Percentiles rank a stretch among this genome's conserved stretches.
These are phyloP conservation scores for Sarcophaga variegata DNA, from an alignment of 2,888 invertebrate genomes.

Conservation along the genomic window DNA sequence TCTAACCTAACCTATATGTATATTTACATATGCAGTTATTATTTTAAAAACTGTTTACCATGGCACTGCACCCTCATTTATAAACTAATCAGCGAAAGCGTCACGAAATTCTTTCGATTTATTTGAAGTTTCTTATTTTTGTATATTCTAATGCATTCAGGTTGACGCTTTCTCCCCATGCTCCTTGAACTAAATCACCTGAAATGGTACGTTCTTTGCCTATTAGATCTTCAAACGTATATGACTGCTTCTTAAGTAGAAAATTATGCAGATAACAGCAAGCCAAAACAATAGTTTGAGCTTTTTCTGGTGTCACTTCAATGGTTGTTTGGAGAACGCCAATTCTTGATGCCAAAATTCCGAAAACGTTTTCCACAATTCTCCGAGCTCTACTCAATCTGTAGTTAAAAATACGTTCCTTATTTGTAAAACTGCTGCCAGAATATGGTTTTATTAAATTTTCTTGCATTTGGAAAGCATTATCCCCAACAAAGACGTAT, in stretches of 20 bases:
- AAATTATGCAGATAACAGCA: no score
- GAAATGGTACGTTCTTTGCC: neutral
- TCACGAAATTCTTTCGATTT: slow-evolving; percentile 17
- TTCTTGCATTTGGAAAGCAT: no score
- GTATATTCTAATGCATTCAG: slow-evolving; percentile 14
- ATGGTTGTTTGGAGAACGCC: no score
- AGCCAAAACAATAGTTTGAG: no score
- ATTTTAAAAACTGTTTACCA: neutral
- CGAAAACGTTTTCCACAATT: slow-evolving; percentile 64
- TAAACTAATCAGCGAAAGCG: slow-evolving; percentile 17
- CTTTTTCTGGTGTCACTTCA: no score
- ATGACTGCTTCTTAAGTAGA: no score
- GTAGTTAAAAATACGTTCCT: slow-evolving; percentile 55
- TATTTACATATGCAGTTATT: no score
- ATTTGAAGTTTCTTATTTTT: slow-evolving; percentile 16
- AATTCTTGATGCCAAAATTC: slow-evolving; percentile 28
- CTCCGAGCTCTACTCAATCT: slow-evolving; percentile 40
- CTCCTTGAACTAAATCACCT: neutral
- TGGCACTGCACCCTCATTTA: slow-evolving; percentile 22
- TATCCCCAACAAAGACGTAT: slow-evolving; percentile 6
- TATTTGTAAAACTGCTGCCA: slow-evolving; percentile 1
- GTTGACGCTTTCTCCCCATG: slow-evolving; percentile 22
- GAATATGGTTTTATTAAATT: no score
- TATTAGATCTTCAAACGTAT: neutral
- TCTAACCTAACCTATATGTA: no score